These are phyloP conservation scores for Lordiphosa andalusiaca DNA, from an alignment of 2,888 invertebrate genomes.

Conservation along the genomic window DNA sequence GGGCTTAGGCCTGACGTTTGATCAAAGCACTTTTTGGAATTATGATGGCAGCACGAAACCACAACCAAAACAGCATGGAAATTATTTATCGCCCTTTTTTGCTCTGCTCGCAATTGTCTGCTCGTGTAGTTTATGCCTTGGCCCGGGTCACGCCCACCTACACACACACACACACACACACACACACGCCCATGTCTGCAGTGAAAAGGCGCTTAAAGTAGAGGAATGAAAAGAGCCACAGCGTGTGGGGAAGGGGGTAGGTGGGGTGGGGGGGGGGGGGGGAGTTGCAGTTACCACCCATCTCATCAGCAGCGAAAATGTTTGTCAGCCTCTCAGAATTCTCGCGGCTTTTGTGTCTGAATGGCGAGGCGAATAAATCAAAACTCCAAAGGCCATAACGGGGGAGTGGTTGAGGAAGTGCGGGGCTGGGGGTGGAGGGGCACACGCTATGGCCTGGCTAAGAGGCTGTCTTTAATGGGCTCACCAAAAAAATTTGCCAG, in stretches of 20 bases:
- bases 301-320: slow-evolving; percentile 50
- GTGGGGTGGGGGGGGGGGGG: slow-evolving; percentile 10
- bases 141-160: slow-evolving; percentile 29
- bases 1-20: slow-evolving; percentile 60
- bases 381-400: slow-evolving; percentile 38
- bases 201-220: slow-evolving; percentile 49
- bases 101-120: slow-evolving; percentile 56
- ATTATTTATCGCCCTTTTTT: slow-evolving; percentile 61
- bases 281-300: slow-evolving; percentile 45
- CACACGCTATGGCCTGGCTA: not conserved
- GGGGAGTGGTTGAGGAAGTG: slow-evolving; percentile 1
- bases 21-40: slow-evolving; percentile 58
- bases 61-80: slow-evolving; percentile 39
- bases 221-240: not conserved
- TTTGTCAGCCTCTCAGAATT: slow-evolving; percentile 20
- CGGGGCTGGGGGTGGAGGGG: slow-evolving; percentile 21
- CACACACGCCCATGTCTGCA: slow-evolving; percentile 34
- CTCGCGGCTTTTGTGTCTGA: slow-evolving; percentile 55
- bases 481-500: too few relatives aligned
- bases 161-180: slow-evolving; percentile 27
- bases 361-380: slow-evolving; percentile 58
- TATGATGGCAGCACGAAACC: slow-evolving; percentile 47
- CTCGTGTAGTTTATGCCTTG: slow-evolving; percentile 60
- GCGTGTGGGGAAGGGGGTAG: slow-evolving; percentile 4
- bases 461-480: slow-evolving; percentile 26